Percentiles rank a stretch among this genome's conserved stretches.
phyloP scores from a whole-genome alignment of 2,888 invertebrate species.

The Apamea epomidion region DNA sequence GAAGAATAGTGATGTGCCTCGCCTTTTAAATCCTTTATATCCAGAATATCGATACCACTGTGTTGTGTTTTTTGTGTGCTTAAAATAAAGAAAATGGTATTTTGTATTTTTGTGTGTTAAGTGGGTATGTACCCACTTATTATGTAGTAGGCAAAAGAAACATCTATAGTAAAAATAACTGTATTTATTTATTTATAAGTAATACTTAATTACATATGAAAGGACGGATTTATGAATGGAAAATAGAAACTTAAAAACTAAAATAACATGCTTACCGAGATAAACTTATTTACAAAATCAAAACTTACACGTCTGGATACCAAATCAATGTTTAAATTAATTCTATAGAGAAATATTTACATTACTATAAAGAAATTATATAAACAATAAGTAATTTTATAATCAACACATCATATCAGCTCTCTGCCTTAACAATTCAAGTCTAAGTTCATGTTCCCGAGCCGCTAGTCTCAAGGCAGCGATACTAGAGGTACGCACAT shows the following conservation, averaged over 20 bases:
- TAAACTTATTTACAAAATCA: slow-evolving; percentile 61
- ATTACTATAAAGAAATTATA: slow-evolving; percentile 19
- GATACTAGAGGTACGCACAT: slow-evolving; percentile 96
- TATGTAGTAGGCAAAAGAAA: slow-evolving; percentile 22
- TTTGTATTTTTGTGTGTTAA: neutral
- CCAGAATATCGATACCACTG: neutral
- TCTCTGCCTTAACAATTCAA: slow-evolving; percentile 95
- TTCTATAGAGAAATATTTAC: slow-evolving; percentile 41
- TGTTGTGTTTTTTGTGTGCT: neutral
- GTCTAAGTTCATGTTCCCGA: slow-evolving; percentile 96
- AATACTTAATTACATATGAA: slow-evolving; percentile 52
- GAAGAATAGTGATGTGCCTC: neutral
- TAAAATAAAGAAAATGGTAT: neutral
- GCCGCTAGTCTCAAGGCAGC: slow-evolving; percentile 96
- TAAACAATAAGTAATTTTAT: neutral
- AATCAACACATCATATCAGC: slow-evolving; percentile 86
- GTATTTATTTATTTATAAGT: slow-evolving; percentile 66
- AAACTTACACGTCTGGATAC: slow-evolving; percentile 54
- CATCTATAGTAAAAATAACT: slow-evolving; percentile 53
- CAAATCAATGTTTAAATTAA: slow-evolving; percentile 59
- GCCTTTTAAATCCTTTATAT: neutral
- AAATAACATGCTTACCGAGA: slow-evolving; percentile 51
- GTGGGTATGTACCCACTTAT: no score
- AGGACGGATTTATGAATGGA: slow-evolving; percentile 61
- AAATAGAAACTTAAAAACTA: slow-evolving; percentile 49